Evolutionary conservation across 1,140 invertebrate species (phyloP).

Genomic region (Geopemphigus sp.): DNA sequence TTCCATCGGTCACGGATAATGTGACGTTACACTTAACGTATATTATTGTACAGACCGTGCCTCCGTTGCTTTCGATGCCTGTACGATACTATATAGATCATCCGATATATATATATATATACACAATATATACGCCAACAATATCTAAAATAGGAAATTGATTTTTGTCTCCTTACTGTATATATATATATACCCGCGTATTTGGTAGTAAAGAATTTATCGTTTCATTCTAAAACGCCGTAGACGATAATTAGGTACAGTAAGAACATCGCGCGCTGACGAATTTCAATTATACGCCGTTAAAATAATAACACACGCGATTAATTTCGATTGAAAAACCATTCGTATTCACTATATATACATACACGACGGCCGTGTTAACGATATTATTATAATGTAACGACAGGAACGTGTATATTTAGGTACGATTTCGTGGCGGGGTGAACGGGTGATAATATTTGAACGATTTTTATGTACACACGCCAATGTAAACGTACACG

Average conservation of each 20-base stretch:
- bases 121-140: background rate
- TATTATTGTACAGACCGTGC: background rate
- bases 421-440: too few relatives aligned
- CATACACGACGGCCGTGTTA: too few relatives aligned
- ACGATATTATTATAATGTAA: too few relatives aligned
- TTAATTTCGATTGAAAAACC: background rate
- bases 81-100: background rate
- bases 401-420: too few relatives aligned
- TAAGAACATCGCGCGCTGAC: too few relatives aligned
- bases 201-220: background rate
- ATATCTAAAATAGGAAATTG: background rate
- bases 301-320: background rate
- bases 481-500: too few relatives aligned
- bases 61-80: too few relatives aligned
- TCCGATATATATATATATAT: background rate
- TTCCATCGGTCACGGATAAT: conserved; percentile 30
- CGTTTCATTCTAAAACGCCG: background rate
- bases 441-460: background rate
- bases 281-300: background rate
- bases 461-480: too few relatives aligned
- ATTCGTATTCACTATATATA: too few relatives aligned
- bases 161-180: background rate
- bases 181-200: background rate
- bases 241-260: conserved; percentile 1
- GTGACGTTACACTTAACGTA: background rate